Base-by-base conservation (phyloP, 2,113 vertebrate genomes). In the Morphnarchus princeps region DNA sequence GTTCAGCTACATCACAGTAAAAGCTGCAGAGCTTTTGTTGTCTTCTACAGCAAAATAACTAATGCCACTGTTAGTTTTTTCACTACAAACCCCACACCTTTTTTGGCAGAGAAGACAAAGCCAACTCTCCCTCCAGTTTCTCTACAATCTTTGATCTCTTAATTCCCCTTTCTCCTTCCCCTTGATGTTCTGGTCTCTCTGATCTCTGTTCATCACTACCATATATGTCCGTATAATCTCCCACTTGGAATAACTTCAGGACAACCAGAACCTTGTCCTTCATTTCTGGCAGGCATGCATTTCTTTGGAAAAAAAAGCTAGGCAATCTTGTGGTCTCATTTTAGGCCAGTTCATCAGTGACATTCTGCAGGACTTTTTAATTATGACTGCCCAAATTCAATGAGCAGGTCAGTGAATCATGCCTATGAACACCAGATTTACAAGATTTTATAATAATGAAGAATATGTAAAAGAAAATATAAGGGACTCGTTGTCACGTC, bases 31-130 rank as follows among this genome's bases (percentile, higher is more conserved):
- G 62, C 25, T 82, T 96, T 80, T 88, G n/a, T 66, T 54, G 24
- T 42, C 61, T 84, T 91, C 73, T 77, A 40, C 63, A 54, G 72
- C 50, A 86, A 86, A 92, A 83, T 34, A 93, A 63, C 77, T 81
- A 45, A 82, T 4, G 4, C 72, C 59, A 47, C 52, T 82, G 49
- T 36, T 81, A 57, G 10, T 7, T 80, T 87, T 95, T 95, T 82
- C 58, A 69, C 69, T 83, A 73, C 22, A 78, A 85, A 96, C 78
- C 52, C 3, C 25, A 76, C 78, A 73, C 62, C n/a, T 80, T 79
- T 94, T 96, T 95, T 93, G 82, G 79, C 96, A 96, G 72, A 17
- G 40, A 92, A 95, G 94, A 96, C 93, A 92, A 96, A 94, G 80
- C 45, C 91, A 92, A 86, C 82, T 91, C 81, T 95, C 79, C 83